Evolutionary conservation across 1,140 invertebrate species (phyloP), one percentile per base, ranked within the genome.

Genomic region (Scaptomyza montana): DNA sequence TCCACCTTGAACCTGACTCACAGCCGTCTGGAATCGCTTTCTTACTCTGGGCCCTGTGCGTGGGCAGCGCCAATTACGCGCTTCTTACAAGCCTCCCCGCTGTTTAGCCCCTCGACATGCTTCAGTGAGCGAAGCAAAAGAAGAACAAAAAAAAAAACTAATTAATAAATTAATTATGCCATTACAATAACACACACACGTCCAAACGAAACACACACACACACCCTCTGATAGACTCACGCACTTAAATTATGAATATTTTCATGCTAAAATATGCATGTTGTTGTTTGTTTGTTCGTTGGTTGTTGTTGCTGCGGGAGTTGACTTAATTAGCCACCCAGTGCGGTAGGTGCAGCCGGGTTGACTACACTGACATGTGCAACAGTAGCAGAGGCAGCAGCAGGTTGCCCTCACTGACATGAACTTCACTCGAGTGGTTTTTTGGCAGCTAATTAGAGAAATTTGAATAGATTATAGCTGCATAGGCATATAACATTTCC

Each of bases 101-200:
- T 61, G 82, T n/a, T 43, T 1, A 25, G 65, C 39, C 43, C 39
- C 39, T 43, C 39, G 47, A 45, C 67, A 84, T 63, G 80, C 79
- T 71, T 79, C 69, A 74, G 69, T 59, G 68, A 74, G 67, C 62
- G 77, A 50, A 53, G 63, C 49, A 47, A 73, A 51, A 53, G 46
- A 51, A 57, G 53, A 46, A 70, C 50, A 61, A 63, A 64, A 53
- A 75, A 70, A 49, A 77, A 89, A 84, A 76, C 74, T 89, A 89
- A 89, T 89, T 89, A 89, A 89, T 89, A 89, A 89, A 89, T 89
- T 89, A 89, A 89, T 84, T 89, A 89, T 89, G 85, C 84, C 70
- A 89, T 89, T 89, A 89, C 77, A 89, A 84, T 77, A 89, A 89
- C 68, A 81, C 56, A 71, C 60, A 75, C 33, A 62, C 60, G 21